These are phyloP conservation scores for Cheirogaleus medius DNA, from an alignment of 2,113 vertebrate species.

Conservation along the genomic window DNA sequence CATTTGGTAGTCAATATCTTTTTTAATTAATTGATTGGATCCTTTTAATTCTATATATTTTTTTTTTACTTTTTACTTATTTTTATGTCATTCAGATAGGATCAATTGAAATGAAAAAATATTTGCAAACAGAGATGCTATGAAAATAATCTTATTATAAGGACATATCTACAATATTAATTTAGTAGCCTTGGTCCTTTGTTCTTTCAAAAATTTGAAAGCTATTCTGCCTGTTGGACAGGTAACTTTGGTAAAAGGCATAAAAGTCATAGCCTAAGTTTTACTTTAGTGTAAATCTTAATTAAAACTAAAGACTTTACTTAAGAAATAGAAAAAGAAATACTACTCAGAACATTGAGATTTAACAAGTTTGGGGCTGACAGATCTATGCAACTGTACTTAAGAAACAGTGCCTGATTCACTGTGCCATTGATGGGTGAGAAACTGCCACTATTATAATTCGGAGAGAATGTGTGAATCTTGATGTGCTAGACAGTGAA, in stretches of 20 bases:
- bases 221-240: slow-evolving; percentile 19
- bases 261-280: neutral
- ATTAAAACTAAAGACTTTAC: slow-evolving; percentile 56
- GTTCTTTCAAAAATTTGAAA: slow-evolving; percentile 16
- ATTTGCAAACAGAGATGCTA: neutral
- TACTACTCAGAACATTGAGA: neutral
- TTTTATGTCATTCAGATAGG: neutral
- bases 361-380: neutral
- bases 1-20: neutral
- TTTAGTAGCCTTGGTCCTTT: slow-evolving; percentile 31
- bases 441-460: neutral
- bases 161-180: slow-evolving; percentile 28
- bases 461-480: neutral
- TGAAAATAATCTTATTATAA: neutral
- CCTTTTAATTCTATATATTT: neutral
- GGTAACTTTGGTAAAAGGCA: slow-evolving; percentile 54
- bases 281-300: slow-evolving; percentile 61
- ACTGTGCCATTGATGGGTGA: neutral
- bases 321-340: slow-evolving; percentile 50
- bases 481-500: neutral
- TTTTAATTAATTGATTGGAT: neutral
- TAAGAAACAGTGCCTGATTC: neutral
- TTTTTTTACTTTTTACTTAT: neutral
- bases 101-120: slow-evolving; percentile 10
- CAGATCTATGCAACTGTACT: neutral